Percentiles rank a stretch among this genome's conserved stretches.
phyloP scores from a whole-genome alignment of 2,113 vertebrate species.

The Aegithalos caudatus region DNA sequence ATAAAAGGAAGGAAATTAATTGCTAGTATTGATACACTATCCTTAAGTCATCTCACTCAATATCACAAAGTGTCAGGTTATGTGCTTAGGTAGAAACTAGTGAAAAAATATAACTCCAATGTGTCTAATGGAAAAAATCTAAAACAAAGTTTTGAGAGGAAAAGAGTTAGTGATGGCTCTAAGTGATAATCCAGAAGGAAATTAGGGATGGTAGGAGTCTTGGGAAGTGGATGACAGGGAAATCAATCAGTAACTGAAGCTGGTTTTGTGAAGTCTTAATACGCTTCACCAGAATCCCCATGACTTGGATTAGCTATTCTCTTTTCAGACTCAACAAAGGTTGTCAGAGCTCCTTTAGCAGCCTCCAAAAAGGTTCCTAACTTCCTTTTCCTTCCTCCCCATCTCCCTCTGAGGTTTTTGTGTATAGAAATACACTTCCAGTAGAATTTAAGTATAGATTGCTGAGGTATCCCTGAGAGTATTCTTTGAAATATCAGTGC shows the following conservation, averaged over 20 bases:
- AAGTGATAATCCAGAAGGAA: not conserved
- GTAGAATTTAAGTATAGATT: not conserved
- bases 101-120: not conserved
- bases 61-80: not conserved
- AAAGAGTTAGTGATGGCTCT: not conserved
- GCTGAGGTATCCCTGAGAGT: not conserved
- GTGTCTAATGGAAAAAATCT: not conserved
- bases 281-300: not conserved
- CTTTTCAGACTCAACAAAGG: not conserved
- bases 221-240: not conserved
- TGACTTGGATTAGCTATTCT: not conserved
- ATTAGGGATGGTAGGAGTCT: not conserved
- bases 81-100: not conserved
- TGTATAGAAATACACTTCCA: not conserved
- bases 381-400: not conserved
- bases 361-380: not conserved
- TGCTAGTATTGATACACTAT: not conserved
- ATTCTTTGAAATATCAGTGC: not conserved
- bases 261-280: not conserved
- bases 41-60: not conserved
- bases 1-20: slow-evolving; percentile 20
- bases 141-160: not conserved
- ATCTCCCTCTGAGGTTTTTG: not conserved
- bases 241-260: not conserved
- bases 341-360: not conserved